Conservation (phyloP, 2,113 vertebrate genomes). For the Oreotragus oreotragus region DNA sequence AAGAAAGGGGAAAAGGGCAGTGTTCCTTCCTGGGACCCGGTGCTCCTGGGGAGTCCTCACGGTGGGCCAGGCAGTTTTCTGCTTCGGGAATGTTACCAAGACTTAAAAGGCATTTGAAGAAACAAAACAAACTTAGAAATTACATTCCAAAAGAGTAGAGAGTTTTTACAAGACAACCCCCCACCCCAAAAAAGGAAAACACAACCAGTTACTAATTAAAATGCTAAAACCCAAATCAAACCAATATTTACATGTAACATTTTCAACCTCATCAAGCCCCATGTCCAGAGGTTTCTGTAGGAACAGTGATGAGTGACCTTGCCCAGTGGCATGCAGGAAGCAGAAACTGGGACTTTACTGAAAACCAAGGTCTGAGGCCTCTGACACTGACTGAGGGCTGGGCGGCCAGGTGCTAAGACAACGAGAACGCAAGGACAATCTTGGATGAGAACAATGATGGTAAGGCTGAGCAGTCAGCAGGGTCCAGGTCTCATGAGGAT, state of each 20-base stretch:
- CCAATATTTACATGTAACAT: constrained; percentile 80
- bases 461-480: constrained; percentile 46
- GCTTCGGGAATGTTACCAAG: constrained; percentile 63
- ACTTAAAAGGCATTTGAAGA: constrained; percentile 59
- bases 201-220: constrained; percentile 75
- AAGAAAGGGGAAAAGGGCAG: not conserved
- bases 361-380: constrained; percentile 37
- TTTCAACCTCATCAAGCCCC: constrained; percentile 45
- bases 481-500: not conserved
- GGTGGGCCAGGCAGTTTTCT: constrained; percentile 52
- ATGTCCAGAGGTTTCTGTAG: constrained; percentile 15
- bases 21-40: constrained; percentile 5
- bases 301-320: constrained; percentile 23
- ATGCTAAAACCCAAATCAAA: constrained; percentile 75
- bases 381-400: not conserved
- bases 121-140: constrained; percentile 78
- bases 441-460: constrained; percentile 25
- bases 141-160: constrained; percentile 80
- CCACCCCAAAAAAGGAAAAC: constrained; percentile 63
- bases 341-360: constrained; percentile 13
- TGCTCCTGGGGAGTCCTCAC: not conserved
- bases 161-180: constrained; percentile 71
- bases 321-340: constrained; percentile 60
- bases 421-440: constrained; percentile 44
- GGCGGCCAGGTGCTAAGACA: not conserved